Evolutionary conservation across 2,113 vertebrate genomes (phyloP).

Genomic region (Hylia prasina): DNA sequence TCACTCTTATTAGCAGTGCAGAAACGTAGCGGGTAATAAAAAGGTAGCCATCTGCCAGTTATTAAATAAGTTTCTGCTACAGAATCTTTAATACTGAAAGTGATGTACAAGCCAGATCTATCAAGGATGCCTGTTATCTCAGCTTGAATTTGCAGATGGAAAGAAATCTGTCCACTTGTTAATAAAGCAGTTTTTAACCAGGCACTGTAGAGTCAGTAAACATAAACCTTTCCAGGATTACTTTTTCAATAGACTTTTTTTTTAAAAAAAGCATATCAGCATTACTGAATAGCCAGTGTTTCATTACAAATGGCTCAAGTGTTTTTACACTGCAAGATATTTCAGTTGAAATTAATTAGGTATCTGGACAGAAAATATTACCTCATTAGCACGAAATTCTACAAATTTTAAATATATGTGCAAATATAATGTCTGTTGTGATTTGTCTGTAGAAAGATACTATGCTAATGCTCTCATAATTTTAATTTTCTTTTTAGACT

Average conservation of each 20-base stretch:
- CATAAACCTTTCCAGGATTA: neutral
- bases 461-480: neutral
- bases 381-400: neutral
- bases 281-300: neutral
- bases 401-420: neutral
- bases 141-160: neutral
- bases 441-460: neutral
- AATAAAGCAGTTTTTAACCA: neutral
- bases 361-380: neutral
- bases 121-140: neutral
- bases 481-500: neutral
- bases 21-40: neutral
- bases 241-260: neutral
- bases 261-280: neutral
- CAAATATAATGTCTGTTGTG: neutral
- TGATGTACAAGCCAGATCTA: neutral
- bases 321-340: neutral
- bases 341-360: neutral
- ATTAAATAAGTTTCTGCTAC: neutral
- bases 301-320: neutral
- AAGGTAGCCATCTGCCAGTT: neutral
- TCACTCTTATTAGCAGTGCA: neutral
- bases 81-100: neutral
- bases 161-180: neutral
- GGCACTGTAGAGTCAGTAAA: neutral